Base-by-base conservation (phyloP, 2,113 vertebrate species). In the Ophthalmolycus amberensis region DNA sequence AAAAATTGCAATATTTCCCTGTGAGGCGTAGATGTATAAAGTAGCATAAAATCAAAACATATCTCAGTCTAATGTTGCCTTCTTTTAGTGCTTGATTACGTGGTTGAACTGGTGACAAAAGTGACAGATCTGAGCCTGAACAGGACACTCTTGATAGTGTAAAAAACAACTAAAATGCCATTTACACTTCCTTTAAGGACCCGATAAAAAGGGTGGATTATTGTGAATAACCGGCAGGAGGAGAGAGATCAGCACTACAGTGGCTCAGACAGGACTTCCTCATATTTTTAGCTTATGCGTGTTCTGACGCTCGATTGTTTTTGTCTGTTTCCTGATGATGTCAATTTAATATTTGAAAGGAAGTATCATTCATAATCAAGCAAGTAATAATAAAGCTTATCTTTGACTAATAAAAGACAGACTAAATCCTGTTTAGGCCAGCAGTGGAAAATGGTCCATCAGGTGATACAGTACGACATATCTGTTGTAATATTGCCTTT, bases 281-380 rank as follows among this genome's bases (percentile, higher is more conserved):
- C 20, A 37, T 50, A 44, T 64, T 73, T 65, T 50, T 16, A 69
- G 6, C 1, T 46, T 15, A 27, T 54, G 37, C 44, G 22, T 74
- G 50, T 71, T 65, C 42, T 83, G 68, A 62, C 0, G 0, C 14
- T 40, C 29, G 8, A 71, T 65, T 63, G 1, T n/a, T 27, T 64
- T 18, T 29, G 40, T 22, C 50, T 14, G 12, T 79, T 56, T 75
- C 29, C 58, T 58, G 32, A 54, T 54, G 32, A 34, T 59, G 32
- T 77, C 52, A 25, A 9, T 67, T 78, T 37, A 48, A 60, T 62
- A 85, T 72, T 48, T 77, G 9, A 68, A 42, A 22, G 40, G 27
- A 72, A 71, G 58, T 64, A 68, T 64, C 16, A 77, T 65, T 83
- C 48, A 71, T 59, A 27, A 32, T 20, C 22, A 73, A 71, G 54